Base-by-base conservation (phyloP, 2,888 invertebrate species). In the Drosophila greeni region DNA sequence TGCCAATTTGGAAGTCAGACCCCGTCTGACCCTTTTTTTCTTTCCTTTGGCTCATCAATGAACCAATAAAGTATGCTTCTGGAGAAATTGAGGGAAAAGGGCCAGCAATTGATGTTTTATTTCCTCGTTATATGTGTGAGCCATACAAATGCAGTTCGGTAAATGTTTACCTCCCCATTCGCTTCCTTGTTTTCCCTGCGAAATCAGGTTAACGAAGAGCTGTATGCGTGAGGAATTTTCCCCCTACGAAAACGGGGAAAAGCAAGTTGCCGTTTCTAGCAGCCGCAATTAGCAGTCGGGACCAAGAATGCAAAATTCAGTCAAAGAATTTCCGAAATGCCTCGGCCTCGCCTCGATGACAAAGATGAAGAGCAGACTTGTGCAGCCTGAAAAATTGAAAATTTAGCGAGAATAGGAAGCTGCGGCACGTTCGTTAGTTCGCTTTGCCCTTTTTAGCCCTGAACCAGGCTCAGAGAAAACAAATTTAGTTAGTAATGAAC, bases 141-240 rank as follows among this genome's bases (percentile, higher is more conserved):
- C 45, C 40, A 52, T 65, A 65, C 65, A 61, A 61, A 51, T 55
- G 61, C 49, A 49, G 26, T 49, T 45, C 11, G 33, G 45, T 5
- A 31, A 36, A 61, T 61, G 18, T 69, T 53, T 47, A 33, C 36
- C 34, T 31, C 34, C 36, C 20, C 31, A 23, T 43, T 48, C 18
- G 24, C 33, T 39, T 11, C 34, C 42, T 33, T 59, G 37, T 36
- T 45, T 58, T 36, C 23, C 16, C 53, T 45, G 14, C 14, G 40
- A 59, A 77, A 70, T 73, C 65, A 60, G 73, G 75, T 75, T 80
- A 83, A 80, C 80, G 70, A 82, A 82, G 73, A 49, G 36, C 18
- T 42, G 23, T 52, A 55, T 49, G 60, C 62, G 48, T 45, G 42
- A n/a, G 42, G 33, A 34, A 39, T 31, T 11, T 29, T 12, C 20